phyloP scores from a whole-genome alignment of 92 coral and sea anemone species.

The Porites divaricata region DNA sequence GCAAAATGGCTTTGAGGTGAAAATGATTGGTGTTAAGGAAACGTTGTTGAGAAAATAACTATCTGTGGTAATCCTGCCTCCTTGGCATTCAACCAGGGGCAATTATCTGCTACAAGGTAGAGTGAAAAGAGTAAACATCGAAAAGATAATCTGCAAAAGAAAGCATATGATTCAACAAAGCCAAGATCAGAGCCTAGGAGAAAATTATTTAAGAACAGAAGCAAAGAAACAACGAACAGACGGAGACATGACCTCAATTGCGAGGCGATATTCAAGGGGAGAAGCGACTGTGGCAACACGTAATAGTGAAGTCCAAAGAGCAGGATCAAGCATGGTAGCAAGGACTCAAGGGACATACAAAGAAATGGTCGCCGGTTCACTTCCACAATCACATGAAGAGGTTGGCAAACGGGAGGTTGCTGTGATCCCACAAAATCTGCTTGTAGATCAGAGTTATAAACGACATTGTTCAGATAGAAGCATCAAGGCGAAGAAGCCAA shows the following conservation, averaged over 20 bases:
- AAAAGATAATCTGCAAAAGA: background rate
- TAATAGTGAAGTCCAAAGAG: background rate
- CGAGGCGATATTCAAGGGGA: too few relatives aligned
- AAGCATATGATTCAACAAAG: background rate
- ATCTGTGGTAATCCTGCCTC: background rate
- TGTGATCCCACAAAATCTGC: background rate
- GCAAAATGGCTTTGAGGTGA: too few relatives aligned
- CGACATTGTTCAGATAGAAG: too few relatives aligned
- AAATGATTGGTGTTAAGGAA: too few relatives aligned
- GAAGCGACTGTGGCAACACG: too few relatives aligned
- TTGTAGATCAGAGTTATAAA: background rate
- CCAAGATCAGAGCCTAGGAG: constrained; percentile 2
- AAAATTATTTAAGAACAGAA: background rate
- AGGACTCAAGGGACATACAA: background rate
- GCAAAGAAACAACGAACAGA: too few relatives aligned
- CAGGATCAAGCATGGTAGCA: background rate
- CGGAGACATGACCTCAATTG: too few relatives aligned
- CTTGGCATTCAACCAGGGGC: background rate
- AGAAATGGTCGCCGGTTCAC: background rate
- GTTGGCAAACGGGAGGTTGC: background rate
- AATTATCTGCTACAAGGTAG: background rate
- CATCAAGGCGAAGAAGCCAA: too few relatives aligned
- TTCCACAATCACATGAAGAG: background rate
- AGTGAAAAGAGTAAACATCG: background rate
- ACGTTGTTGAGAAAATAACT: too few relatives aligned